Percentiles rank a stretch among this genome's conserved stretches.
These are phyloP conservation scores for Callaeas wilsoni DNA, from an alignment of 2,113 vertebrate species.

Conservation along the genomic window DNA sequence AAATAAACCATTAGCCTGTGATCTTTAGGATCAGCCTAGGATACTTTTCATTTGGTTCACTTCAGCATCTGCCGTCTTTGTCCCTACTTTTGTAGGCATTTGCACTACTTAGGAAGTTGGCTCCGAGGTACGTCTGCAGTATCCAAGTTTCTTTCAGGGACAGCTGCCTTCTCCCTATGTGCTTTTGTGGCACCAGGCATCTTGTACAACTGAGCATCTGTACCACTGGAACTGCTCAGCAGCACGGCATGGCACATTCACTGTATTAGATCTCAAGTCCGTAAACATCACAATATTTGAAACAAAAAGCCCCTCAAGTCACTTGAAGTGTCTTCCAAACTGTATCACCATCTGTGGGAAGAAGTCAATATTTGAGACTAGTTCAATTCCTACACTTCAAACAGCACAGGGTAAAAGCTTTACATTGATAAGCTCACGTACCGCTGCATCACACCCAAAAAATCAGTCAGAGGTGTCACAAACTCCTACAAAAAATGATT, in stretches of 20 bases:
- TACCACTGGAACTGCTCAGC: background rate
- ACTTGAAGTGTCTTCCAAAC: background rate
- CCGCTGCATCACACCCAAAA: background rate
- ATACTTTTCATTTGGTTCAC: background rate
- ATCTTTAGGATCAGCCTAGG: background rate
- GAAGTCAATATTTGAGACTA: background rate
- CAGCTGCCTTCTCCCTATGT: conserved; percentile 48
- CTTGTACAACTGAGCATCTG: background rate
- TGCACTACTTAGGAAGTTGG: conserved; percentile 22
- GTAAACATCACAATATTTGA: background rate
- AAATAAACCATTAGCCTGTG: background rate
- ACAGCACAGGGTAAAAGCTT: background rate
- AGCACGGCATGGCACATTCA: background rate
- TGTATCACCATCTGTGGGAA: conserved; percentile 17
- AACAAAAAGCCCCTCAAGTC: background rate
- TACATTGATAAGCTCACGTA: background rate
- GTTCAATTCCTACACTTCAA: background rate
- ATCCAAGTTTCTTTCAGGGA: conserved; percentile 42
- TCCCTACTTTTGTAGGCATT: conserved; percentile 18
- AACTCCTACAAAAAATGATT: background rate
- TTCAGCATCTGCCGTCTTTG: conserved; percentile 10
- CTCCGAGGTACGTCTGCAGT: background rate
- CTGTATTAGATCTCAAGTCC: background rate
- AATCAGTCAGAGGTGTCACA: background rate
- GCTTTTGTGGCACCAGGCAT: background rate